phyloP scores from a whole-genome alignment of 2,888 invertebrate genomes.

The Melanostoma mellinum region DNA sequence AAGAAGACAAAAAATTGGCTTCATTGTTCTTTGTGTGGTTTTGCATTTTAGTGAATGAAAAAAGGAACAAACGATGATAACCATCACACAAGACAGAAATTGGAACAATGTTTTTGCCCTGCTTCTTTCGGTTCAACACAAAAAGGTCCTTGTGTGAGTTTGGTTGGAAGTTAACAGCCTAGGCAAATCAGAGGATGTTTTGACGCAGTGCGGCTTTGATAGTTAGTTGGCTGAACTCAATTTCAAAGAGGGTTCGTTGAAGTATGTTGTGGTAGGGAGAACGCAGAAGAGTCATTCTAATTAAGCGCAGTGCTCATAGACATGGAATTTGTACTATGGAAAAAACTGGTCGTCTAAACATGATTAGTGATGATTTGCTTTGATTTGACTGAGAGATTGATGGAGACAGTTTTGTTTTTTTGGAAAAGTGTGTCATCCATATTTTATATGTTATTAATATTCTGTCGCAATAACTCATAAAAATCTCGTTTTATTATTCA shows the following conservation, averaged over 20 bases:
- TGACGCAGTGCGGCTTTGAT: slow-evolving; percentile 48
- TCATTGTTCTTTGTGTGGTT: slow-evolving; percentile 53
- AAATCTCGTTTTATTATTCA: slow-evolving; percentile 43
- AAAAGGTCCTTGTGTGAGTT: slow-evolving; percentile 12
- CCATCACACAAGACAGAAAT: slow-evolving; percentile 18
- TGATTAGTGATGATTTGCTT: slow-evolving; percentile 27
- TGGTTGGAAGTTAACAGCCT: neutral
- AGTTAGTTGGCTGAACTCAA: neutral
- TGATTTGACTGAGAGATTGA: slow-evolving; percentile 12
- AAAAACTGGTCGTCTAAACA: neutral
- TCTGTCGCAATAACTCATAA: slow-evolving; percentile 21
- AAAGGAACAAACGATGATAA: slow-evolving; percentile 46
- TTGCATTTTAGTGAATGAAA: slow-evolving; percentile 33
- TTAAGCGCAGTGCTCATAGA: neutral
- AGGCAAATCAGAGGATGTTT: slow-evolving; percentile 6
- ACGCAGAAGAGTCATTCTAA: slow-evolving; percentile 5
- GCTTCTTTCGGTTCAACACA: neutral
- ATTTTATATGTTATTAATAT: neutral
- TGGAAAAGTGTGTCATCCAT: slow-evolving; percentile 7
- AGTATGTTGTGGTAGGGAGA: neutral
- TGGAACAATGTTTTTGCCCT: slow-evolving; percentile 13
- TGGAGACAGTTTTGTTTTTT: neutral
- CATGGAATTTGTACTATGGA: neutral
- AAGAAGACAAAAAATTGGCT: slow-evolving; percentile 20
- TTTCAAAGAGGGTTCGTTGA: neutral